Conservation (phyloP, 2,113 vertebrate genomes). For the Tupaia tana region DNA sequence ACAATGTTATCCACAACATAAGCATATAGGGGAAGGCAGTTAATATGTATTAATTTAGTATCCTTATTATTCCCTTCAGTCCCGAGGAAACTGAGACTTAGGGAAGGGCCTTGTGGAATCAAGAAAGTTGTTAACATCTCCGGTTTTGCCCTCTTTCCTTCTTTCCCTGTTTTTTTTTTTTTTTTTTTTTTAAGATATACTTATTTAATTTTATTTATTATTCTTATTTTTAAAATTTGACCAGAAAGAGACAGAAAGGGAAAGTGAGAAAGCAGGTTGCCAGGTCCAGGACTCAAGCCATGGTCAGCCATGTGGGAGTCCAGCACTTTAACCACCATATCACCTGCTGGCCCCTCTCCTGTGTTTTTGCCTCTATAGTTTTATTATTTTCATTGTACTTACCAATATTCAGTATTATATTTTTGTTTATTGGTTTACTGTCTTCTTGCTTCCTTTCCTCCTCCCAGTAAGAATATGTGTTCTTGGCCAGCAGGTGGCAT, state of each 20-base stretch:
- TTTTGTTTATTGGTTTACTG: background rate
- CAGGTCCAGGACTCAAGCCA: no score
- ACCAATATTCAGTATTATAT: background rate
- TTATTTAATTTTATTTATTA: no score
- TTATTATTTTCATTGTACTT: background rate
- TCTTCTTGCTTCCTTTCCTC: background rate
- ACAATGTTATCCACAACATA: background rate
- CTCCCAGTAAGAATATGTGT: background rate
- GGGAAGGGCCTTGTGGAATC: background rate
- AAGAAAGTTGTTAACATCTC: background rate
- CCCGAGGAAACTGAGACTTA: background rate
- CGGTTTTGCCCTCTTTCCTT: background rate
- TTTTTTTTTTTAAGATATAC: no score
- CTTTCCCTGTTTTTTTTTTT: no score
- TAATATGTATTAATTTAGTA: background rate
- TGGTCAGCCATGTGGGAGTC: no score
- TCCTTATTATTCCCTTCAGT: background rate
- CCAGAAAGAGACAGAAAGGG: no score
- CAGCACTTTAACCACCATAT: no score
- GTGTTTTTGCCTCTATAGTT: background rate
- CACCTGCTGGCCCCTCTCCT: background rate
- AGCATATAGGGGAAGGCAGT: background rate
- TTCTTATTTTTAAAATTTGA: no score
- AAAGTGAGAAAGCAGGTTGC: no score
- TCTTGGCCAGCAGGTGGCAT: no score